These are phyloP conservation scores for Prionailurus viverrinus DNA, from an alignment of 2,113 vertebrate genomes.

Conservation along the genomic window DNA sequence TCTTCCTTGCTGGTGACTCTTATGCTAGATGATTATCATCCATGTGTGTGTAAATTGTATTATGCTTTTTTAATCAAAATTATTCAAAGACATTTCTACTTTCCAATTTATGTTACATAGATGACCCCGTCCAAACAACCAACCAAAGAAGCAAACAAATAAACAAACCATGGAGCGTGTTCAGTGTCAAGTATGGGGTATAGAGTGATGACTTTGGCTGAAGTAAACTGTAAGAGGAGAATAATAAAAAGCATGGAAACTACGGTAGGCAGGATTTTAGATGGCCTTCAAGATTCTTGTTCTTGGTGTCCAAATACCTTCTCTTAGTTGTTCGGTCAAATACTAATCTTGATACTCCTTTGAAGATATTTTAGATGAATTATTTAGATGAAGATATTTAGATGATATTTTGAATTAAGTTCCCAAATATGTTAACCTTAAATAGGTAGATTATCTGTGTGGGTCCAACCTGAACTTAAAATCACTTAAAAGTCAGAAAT, in stretches of 20 bases:
- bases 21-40: background rate
- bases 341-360: background rate
- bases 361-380: background rate
- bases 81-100: background rate
- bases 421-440: background rate
- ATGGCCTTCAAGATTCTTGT: background rate
- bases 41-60: background rate
- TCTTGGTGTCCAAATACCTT: background rate
- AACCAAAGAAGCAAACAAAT: background rate
- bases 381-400: no score
- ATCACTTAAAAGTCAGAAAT: background rate
- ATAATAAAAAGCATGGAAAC: background rate
- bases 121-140: background rate
- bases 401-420: background rate
- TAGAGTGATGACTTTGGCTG: background rate
- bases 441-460: background rate
- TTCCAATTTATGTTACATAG: background rate
- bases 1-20: background rate
- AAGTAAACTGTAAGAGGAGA: background rate
- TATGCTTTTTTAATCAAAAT: slow-evolving; percentile 18
- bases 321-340: background rate
- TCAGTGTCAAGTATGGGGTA: background rate
- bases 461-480: background rate
- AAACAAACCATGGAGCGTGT: background rate
- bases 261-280: background rate